Conservation (phyloP, 2,797 vertebrate genomes). For the Euthynnus affinis region DNA sequence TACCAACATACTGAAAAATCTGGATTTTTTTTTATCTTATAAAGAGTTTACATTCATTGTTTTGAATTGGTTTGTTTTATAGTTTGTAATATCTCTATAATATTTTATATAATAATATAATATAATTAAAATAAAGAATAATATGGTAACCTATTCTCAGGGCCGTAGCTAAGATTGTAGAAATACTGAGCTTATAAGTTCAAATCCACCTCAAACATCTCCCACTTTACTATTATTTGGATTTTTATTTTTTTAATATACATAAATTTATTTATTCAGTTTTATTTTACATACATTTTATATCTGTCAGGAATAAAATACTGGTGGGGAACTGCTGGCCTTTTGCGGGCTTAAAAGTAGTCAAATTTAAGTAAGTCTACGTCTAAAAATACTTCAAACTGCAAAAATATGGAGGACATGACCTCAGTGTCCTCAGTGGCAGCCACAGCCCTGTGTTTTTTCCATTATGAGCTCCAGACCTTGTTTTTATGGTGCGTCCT, state of each 20-base stretch:
- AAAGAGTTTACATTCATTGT: neutral
- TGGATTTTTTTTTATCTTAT: neutral
- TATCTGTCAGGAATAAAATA: neutral
- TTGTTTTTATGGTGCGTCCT: too few species aligned
- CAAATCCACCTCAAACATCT: neutral
- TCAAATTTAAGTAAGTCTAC: too few species aligned
- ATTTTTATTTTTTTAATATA: neutral
- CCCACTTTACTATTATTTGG: neutral
- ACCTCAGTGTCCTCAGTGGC: too few species aligned
- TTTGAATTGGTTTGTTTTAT: neutral
- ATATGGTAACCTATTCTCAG: too few species aligned
- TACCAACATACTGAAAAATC: neutral
- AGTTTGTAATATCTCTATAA: too few species aligned
- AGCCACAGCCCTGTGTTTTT: too few species aligned
- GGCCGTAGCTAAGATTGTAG: neutral
- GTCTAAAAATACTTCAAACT: too few species aligned
- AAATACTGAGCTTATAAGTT: too few species aligned
- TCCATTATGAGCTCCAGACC: too few species aligned
- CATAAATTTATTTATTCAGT: neutral
- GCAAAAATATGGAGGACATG: too few species aligned
- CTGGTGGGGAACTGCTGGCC: neutral
- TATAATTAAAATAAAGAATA: too few species aligned
- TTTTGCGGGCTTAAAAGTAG: neutral
- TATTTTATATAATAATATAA: neutral
- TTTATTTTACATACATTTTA: neutral